Evolutionary conservation across 2,797 vertebrate genomes (phyloP), one percentile per base, ranked within the genome.

Genomic region (Periophthalmus magnuspinnatus): DNA sequence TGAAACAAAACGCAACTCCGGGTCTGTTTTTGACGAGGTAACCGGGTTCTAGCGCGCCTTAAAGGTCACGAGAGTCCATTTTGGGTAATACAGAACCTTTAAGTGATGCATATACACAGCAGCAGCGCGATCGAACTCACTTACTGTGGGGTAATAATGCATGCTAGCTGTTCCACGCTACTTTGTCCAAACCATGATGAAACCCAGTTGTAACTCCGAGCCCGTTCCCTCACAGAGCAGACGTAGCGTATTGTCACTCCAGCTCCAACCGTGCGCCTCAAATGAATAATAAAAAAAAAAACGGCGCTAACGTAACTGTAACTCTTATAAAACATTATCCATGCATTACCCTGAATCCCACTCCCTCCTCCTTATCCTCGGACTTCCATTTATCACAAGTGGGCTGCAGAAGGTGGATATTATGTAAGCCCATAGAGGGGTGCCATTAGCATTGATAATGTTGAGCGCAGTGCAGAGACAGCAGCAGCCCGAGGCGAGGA

Each of bases 371-470:
- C 52, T 55, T 17, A 64, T 64, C 60, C 57, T 69, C 14, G 32
- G 69, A 66, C 61, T 3, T 56, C 10, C 59, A 36, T 68, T 58
- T 47, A 33, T 47, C 32, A 70, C 65, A 14, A 71, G 3, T 62
- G 67, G 50, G 45, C 69, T 82, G 65, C 57, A 72, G 74, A 71
- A 79, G 76, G 78, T 66, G 62, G 13, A 38, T 22, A 32, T 80
- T 75, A 84, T 70, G 55, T 68, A 82, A 77, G 58, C 8, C 1
- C 24, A 34, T 22, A 63, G 13, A 63, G 69, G 60, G 64, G 60
- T 70, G 77, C 72, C 74, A 77, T 86, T 81, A 84, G 77, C 63
- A 75, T 33, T 67, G 73, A 70, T 74, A 60, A 81, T 65, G 65
- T 74, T n/a, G 68, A 5, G 38, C 56, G 55, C 24, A 63, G 63